Percentiles rank a stretch among this genome's conserved stretches.
Conservation (phyloP, 1,140 invertebrate species). For the Lerema accius region DNA sequence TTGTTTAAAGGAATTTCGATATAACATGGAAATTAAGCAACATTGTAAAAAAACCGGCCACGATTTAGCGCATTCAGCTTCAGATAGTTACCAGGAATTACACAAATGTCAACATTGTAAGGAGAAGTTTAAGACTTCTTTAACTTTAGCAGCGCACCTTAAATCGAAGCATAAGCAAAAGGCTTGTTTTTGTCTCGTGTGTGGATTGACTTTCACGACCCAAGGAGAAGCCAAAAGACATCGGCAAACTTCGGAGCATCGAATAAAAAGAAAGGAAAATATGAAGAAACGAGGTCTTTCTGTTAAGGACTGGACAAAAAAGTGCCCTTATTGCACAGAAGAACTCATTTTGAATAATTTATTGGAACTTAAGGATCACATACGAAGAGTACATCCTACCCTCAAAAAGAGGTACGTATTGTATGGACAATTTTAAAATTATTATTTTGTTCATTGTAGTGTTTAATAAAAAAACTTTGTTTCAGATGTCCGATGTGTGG, state of each 20-base stretch:
- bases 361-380: conserved; percentile 86
- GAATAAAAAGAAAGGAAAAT: conserved; percentile 80
- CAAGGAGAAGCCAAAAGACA: conserved; percentile 86
- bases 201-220: conserved; percentile 85
- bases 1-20: conserved; percentile 86
- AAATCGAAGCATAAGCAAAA: conserved; percentile 82
- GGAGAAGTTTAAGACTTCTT: conserved; percentile 83
- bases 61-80: conserved; percentile 76
- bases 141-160: conserved; percentile 87
- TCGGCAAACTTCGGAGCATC: conserved; percentile 85
- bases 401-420: conserved; percentile 69
- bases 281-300: conserved; percentile 64
- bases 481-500: conserved; percentile 88
- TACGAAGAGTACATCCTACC: conserved; percentile 85
- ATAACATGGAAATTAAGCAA: conserved; percentile 87
- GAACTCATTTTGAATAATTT: conserved; percentile 81
- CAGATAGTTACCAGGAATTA: conserved; percentile 86
- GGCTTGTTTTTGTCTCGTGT: conserved; percentile 87
- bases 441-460: too few relatives aligned
- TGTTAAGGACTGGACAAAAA: conserved; percentile 70
- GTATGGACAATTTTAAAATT: too few relatives aligned
- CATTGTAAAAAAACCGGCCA: conserved; percentile 85
- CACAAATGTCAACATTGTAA: conserved; percentile 84
- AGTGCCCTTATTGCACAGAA: conserved; percentile 85
- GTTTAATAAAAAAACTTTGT: conserved; percentile 34